phyloP scores from a whole-genome alignment of 1,140 invertebrate species.

The Diachasma alloeum region DNA sequence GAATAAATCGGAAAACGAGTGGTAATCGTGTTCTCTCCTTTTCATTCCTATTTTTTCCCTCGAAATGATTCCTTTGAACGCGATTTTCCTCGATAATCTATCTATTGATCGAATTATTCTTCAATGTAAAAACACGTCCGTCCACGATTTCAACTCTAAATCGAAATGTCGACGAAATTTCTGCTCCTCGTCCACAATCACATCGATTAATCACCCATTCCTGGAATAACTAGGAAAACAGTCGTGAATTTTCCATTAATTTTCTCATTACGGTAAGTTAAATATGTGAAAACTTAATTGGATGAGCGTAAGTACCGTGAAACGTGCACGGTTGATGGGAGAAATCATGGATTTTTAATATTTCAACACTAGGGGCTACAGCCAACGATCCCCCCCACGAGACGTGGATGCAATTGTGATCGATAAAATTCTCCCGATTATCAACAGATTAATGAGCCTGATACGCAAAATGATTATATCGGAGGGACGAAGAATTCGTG shows the following conservation, averaged over 20 bases:
- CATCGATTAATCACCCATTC: not conserved
- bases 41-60: too few relatives aligned
- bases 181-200: conserved; percentile 43
- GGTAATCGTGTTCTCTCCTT: too few relatives aligned
- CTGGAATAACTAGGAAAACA: not conserved
- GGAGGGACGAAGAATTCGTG: conserved; percentile 24
- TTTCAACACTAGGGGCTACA: not conserved
- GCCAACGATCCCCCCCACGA: not conserved
- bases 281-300: conserved; percentile 61
- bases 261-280: conserved; percentile 34
- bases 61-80: too few relatives aligned
- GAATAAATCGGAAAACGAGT: too few relatives aligned
- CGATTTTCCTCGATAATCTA: too few relatives aligned
- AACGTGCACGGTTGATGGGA: conserved; percentile 23
- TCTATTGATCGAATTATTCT: too few relatives aligned
- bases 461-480: conserved; percentile 22
- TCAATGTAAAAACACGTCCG: too few relatives aligned
- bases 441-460: conserved; percentile 13
- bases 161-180: conserved; percentile 49
- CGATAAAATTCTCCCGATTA: conserved; percentile 9
- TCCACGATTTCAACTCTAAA: not conserved
- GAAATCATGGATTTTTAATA: not conserved
- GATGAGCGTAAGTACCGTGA: conserved; percentile 44
- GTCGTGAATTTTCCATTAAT: conserved; percentile 19
- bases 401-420: not conserved